Conservation (phyloP, 1,140 invertebrate genomes). For the Macrotrachela quadricornifera region DNA sequence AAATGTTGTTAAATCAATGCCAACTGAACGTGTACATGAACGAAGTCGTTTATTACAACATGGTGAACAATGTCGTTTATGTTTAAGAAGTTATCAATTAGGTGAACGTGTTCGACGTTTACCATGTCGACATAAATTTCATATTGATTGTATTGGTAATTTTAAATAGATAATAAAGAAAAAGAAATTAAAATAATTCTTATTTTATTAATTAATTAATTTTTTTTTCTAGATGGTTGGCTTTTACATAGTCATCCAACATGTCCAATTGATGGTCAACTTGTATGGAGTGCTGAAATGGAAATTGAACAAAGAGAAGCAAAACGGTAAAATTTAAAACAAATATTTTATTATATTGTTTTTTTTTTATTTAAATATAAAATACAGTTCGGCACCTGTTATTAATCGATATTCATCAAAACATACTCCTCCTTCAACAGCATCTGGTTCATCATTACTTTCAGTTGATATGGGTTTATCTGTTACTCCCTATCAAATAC, state of each 20-base stretch:
- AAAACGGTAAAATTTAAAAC: neutral
- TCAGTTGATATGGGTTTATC: too few relatives aligned
- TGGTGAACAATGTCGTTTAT: constrained; percentile 24
- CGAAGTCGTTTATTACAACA: constrained; percentile 17
- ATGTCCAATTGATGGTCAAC: constrained; percentile 24
- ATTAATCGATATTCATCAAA: too few relatives aligned
- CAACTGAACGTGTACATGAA: constrained; percentile 18
- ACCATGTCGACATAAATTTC: constrained; percentile 26
- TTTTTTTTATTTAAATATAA: too few relatives aligned
- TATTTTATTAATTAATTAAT: too few relatives aligned
- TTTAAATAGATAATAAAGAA: too few relatives aligned
- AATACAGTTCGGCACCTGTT: too few relatives aligned
- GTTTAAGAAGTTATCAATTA: constrained; percentile 18
- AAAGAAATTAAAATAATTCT: too few relatives aligned
- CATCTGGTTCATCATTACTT: too few relatives aligned
- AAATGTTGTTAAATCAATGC: constrained; percentile 18
- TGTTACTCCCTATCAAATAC: too few relatives aligned
- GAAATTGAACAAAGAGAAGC: constrained; percentile 7
- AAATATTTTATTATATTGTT: too few relatives aligned
- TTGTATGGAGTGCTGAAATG: constrained; percentile 3
- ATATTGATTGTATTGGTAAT: constrained; percentile 6
- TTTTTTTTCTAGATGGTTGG: constrained; percentile 18
- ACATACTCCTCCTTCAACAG: too few relatives aligned
- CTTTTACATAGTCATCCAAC: constrained; percentile 23
- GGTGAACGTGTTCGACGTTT: constrained; percentile 21